Base-by-base conservation (phyloP, 2,888 invertebrate genomes). In the Lucinisca nassula region DNA sequence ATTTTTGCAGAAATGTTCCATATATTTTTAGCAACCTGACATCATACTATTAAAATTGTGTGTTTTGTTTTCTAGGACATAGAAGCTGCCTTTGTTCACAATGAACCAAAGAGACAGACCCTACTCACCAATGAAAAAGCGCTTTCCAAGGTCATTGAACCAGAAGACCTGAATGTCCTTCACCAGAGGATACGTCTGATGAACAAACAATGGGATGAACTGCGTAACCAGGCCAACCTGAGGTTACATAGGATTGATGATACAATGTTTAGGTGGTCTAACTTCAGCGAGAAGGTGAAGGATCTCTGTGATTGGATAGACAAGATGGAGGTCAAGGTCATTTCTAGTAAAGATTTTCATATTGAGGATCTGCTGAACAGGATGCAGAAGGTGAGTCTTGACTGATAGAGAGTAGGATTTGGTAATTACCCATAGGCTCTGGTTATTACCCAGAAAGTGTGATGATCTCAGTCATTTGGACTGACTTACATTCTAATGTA, bases 201-300 rank as follows among this genome's bases (percentile, higher is more conserved):
- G 17, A 93, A 94, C 90, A 96, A 95, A 89, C 96, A 95, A 88
- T 96, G 96, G 96, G 93, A 94, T 61, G 96, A 96, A 87, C 90
- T 95, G 8, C 89, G 88, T 45, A 92, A 93, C 67, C 96, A 96
- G 89, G 92, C 95, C 10, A 81, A 84, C 10, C 80, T 93, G 35
- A 87, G 94, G 6, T 92, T 89, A 40, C 93, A 94, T 82, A 85
- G 93, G 14, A 92, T 95, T 67, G 87, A 90, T n/a, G 94, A 94
- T 75, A 92, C 91, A 8, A 92, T 95, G 86, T 91, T 91, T 72
- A 89, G 92, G 37, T 95, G 95, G 95, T 88, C 93, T 0, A 91
- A 81, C 72, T 95, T 95, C 82, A 92, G 87, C 67, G 92, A 93
- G 67, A 87, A 92, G 37, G 90, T 95, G 67, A 88, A 89, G 37